Base-by-base conservation (phyloP, 2,888 invertebrate genomes). In the Dione juno region DNA sequence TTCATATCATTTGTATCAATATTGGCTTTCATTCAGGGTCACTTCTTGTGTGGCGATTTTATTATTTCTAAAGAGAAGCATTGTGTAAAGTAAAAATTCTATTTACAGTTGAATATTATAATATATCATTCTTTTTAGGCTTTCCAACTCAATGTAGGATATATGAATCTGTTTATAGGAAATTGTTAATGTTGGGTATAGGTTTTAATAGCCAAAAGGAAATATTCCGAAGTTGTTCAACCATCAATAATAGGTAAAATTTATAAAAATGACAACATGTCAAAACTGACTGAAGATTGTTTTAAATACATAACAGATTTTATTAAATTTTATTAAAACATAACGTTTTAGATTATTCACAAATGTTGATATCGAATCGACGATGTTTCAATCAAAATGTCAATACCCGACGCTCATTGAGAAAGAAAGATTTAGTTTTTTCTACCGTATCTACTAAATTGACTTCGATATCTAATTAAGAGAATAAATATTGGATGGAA, bases 401-500 rank as follows among this genome's bases (percentile, higher is more conserved):
- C 28, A 28, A 28, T 28, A 21, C 43, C 68, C 52, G 37, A 16
- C 19, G 50, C 8, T 14, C n/a, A n/a, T 59, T 59, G 58, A 59
- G 9, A 48, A 13, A 6, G 9, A 59, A 41, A 58, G 41, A 50
- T 28, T 48, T 41, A 14, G 43, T 45, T 65, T 68, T 53, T 53
- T 16, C 52, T 58, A 8, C 57, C 35, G 41, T 52, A 52, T 37
- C 58, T 40, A 37, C 64, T 37, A 72, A 68, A 69, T 72, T 65
- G 65, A 35, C 43, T 53, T 53, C 40, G 53, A 66, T 61, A 65
- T 70, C 28, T 68, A 70, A 73, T 73, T 70, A 68, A 67, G 68
- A 57, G 57, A 54, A 45, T 70, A 68, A 70, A 73, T 66, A 73
- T 70, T 69, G 48, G 61, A 70, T 28, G 54, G 35, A 58, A 50